A percentile compares a stretch with the other conserved stretches of the same genome.
phyloP scores from a whole-genome alignment of 2,888 invertebrate species.

The Hypomecis atomaria region DNA sequence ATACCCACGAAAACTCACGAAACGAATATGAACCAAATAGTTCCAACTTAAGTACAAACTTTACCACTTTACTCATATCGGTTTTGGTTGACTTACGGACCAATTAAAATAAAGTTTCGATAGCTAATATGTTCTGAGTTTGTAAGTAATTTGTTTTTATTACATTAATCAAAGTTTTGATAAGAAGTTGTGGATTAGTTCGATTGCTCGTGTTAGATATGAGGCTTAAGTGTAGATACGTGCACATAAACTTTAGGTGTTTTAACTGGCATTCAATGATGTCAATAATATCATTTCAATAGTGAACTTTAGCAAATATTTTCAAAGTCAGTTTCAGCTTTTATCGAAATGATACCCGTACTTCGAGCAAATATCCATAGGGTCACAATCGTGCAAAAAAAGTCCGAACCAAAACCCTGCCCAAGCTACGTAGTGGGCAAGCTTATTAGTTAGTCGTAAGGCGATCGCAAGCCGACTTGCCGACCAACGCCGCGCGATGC shows the following conservation, averaged over 20 bases:
- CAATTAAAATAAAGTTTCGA: constrained; percentile 33
- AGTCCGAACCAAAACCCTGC: too few relatives aligned
- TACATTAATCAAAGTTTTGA: constrained; percentile 14
- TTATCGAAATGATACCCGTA: too few relatives aligned
- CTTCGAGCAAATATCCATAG: too few relatives aligned
- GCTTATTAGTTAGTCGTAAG: too few relatives aligned
- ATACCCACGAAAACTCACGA: constrained; percentile 3
- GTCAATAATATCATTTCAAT: too few relatives aligned
- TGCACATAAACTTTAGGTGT: neutral
- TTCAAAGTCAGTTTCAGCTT: too few relatives aligned
- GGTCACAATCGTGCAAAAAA: too few relatives aligned
- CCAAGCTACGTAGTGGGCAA: too few relatives aligned
- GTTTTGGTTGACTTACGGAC: constrained; percentile 30
- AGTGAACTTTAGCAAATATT: too few relatives aligned
- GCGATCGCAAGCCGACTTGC: too few relatives aligned
- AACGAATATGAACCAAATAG: constrained; percentile 11
- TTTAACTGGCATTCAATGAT: too few relatives aligned
- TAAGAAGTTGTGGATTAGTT: constrained; percentile 5
- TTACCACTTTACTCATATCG: constrained; percentile 35
- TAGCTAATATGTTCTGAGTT: constrained; percentile 24
- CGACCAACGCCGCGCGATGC: too few relatives aligned
- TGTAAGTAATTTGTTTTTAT: constrained; percentile 19
- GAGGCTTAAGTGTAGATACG: neutral
- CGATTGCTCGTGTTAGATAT: neutral
- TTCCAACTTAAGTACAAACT: constrained; percentile 21